Base-by-base conservation (phyloP, 2,888 invertebrate species). In the Zelleria hepariella region DNA sequence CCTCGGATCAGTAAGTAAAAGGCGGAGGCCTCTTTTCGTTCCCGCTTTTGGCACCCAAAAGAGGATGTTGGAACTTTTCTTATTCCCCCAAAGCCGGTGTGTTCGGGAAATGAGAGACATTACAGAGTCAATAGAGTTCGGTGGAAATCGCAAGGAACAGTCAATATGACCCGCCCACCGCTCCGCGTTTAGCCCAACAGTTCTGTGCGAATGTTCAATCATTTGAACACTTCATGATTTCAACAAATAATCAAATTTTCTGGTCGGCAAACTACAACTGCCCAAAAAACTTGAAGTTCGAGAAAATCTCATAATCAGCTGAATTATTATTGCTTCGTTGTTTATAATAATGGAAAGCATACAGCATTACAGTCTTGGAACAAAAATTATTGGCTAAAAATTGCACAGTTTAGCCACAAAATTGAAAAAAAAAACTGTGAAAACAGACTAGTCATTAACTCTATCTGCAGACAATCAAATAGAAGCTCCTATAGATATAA, bases 21-120 rank as follows among this genome's bases (percentile, higher is more conserved):
- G 57, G 65, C 64, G 62, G 78, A 77, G 78, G 78, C 78, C 79
- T 78, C 75, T 77, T 84, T 81, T 80, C 81, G 82, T 78, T 58
- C 58, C 15, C 58, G 48, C 75, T 74, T 80, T 79, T 76, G 79
- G 76, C 72, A 68, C 69, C 67, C 70, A 73, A 67, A 42, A 66
- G 67, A 68, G 70, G 72, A 71, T 69, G 75, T 75, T 75, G 74
- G 77, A 82, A 86, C 82, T 86, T 87, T 86, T 82, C 85, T 83
- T 84, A 82, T 85, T 82, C 78, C 75, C 74, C 71, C 56, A 75
- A 75, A 79, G 78, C 79, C 78, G 78, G 77, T 76, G 66, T 69
- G 74, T 82, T 83, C 78, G 79, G 82, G 85, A 86, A 86, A 86
- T 84, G 82, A 82, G 80, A 75, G 80, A 83, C 82, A 85, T 86